phyloP scores from a whole-genome alignment of 2,888 invertebrate genomes.

The Heliconius ismenius region DNA sequence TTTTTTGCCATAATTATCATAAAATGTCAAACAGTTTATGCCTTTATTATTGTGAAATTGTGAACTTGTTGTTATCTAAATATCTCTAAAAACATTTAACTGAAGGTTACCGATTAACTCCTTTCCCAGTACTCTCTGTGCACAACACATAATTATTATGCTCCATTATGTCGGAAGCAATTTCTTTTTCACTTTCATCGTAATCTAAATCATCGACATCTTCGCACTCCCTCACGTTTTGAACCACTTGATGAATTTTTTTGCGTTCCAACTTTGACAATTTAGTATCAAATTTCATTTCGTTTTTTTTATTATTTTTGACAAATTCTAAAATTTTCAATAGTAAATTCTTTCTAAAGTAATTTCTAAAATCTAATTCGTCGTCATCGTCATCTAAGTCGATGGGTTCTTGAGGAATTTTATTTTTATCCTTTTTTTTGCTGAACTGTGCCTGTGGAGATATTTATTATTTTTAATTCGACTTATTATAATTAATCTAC shows the following conservation, averaged over 20 bases:
- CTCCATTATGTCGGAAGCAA: slow-evolving; percentile 51
- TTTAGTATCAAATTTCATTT: slow-evolving; percentile 54
- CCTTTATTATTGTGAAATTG: no score
- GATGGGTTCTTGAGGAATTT: slow-evolving; percentile 1
- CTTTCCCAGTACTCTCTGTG: slow-evolving; percentile 54
- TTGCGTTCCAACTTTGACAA: slow-evolving; percentile 52
- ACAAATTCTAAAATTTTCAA: slow-evolving; percentile 58
- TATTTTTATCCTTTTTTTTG: slow-evolving; percentile 2
- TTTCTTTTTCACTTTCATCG: slow-evolving; percentile 45
- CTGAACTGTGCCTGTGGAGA: slow-evolving; percentile 42
- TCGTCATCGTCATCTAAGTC: not conserved
- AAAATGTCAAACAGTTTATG: no score
- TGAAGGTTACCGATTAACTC: slow-evolving; percentile 49
- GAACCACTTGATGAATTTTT: slow-evolving; percentile 50
- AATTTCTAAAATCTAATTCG: slow-evolving; percentile 31
- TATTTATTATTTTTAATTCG: not conserved
- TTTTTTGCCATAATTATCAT: no score
- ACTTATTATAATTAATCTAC: no score
- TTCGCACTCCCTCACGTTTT: slow-evolving; percentile 44
- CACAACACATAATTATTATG: slow-evolving; percentile 52
- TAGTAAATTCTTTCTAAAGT: slow-evolving; percentile 54
- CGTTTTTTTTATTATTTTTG: slow-evolving; percentile 54
- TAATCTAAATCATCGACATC: slow-evolving; percentile 40
- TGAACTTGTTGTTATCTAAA: no score
- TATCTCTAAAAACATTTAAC: no score